These are phyloP conservation scores for Drosophila kuntzei DNA, from an alignment of 2,888 invertebrate genomes.

Conservation along the genomic window DNA sequence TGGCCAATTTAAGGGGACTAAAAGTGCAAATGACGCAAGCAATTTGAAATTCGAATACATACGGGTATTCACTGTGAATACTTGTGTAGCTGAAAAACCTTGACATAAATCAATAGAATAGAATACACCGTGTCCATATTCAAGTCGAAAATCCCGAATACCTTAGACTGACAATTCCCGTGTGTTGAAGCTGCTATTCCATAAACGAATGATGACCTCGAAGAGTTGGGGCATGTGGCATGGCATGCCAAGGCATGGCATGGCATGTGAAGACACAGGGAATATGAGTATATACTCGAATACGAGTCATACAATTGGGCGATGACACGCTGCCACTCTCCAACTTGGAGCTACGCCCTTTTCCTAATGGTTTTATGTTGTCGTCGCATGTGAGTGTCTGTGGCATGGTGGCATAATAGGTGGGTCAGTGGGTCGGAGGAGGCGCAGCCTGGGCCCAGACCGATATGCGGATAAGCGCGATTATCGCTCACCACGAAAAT, in stretches of 20 bases:
- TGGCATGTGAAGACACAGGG: conserved; percentile 26
- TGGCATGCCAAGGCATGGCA: no score
- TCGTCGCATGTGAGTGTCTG: conserved; percentile 24
- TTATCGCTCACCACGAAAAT: conserved; percentile 62
- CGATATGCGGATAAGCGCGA: conserved; percentile 41
- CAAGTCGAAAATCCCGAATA: conserved; percentile 61
- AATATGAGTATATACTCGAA: conserved; percentile 11
- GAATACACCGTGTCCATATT: conserved; percentile 21
- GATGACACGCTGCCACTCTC: conserved; percentile 57
- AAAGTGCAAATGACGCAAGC: conserved; percentile 77
- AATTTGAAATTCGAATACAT: conserved; percentile 26
- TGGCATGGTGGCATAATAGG: not conserved
- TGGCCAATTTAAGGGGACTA: conserved; percentile 56
- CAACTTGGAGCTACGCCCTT: conserved; percentile 64
- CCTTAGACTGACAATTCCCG: conserved; percentile 46
- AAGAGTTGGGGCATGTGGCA: conserved; percentile 7
- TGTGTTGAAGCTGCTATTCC: conserved; percentile 46
- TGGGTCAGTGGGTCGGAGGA: not conserved
- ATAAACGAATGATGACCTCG: conserved; percentile 56
- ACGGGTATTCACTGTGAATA: not conserved
- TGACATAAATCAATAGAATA: conserved; percentile 58
- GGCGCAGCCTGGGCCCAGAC: conserved; percentile 38
- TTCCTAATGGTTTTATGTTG: conserved; percentile 79
- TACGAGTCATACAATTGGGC: conserved; percentile 58
- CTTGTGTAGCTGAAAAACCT: conserved; percentile 28